These are phyloP conservation scores for Myiotriccus ornatus DNA, from an alignment of 2,797 vertebrate species.

Conservation along the genomic window DNA sequence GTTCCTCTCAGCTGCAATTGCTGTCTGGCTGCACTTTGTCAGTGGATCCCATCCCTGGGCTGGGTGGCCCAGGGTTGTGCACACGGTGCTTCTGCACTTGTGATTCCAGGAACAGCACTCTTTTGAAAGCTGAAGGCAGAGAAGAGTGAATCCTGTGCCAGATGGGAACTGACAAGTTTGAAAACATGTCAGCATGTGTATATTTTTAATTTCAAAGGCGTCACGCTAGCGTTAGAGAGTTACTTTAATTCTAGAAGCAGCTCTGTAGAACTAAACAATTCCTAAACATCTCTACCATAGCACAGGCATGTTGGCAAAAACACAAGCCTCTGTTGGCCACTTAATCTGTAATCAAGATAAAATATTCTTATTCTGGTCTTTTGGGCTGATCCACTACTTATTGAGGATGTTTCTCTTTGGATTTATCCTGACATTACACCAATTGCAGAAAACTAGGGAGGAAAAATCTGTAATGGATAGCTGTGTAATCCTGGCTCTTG, in stretches of 20 bases:
- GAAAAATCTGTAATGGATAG: background rate
- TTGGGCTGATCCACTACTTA: background rate
- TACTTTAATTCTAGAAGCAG: conserved; percentile 6
- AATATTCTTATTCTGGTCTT: background rate
- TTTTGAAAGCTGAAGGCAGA: conserved; percentile 28
- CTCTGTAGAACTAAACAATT: background rate
- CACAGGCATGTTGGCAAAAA: background rate
- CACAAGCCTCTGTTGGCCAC: background rate
- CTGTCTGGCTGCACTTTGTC: background rate
- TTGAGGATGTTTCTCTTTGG: background rate
- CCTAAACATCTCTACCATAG: background rate
- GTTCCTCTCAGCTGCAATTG: background rate
- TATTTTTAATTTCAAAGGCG: conserved; percentile 65
- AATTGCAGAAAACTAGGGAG: background rate
- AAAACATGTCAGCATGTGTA: conserved; percentile 61
- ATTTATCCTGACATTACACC: background rate
- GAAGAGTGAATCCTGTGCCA: conserved; percentile 31
- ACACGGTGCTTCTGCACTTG: background rate
- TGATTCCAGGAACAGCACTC: background rate
- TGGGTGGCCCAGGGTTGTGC: background rate
- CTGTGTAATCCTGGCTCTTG: background rate
- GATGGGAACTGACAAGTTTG: conserved; percentile 64
- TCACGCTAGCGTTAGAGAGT: background rate
- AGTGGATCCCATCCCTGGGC: background rate
- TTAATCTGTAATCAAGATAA: background rate